Base-by-base conservation (phyloP, 2,888 invertebrate genomes). In the Meta bourneti region DNA sequence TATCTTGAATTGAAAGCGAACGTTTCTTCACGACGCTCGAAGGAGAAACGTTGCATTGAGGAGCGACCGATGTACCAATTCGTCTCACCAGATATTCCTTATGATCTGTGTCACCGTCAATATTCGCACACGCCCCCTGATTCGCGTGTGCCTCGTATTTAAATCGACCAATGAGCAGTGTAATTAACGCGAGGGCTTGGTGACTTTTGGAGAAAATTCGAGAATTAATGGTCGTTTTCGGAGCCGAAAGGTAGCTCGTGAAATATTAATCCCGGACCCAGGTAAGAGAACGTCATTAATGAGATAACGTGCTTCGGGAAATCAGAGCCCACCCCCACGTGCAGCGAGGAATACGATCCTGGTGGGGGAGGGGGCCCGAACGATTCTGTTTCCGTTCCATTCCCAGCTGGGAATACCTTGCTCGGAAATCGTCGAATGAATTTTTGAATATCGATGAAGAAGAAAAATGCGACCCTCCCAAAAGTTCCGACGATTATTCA, bases 151-250 rank as follows among this genome's bases (percentile, higher is more conserved):
- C 84, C 51, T 61, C 84, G 71, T 84, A 84, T 90, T 90, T 90
- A 84, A 90, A 78, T 49, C 74, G 71, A 74, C 70, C 86, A 11
- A 75, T 34, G 75, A 70, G 72, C 71, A 20, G 91, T 72, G 87
- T 91, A 91, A 91, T 91, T 91, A 91, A 91, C 86, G 82, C 78
- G 77, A 82, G 86, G 87, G 87, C 91, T 87, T 87, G 91, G 91
- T 91, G 91, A 86, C 91, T 91, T 91, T 87, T 87, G 82, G 75
- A 54, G 83, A 87, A 87, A 91, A 82, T 86, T 75, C 51, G 87
- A 61, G 77, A 91, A 91, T 91, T 91, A 91, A 91, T 91, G 91
- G 78, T 79, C 72, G 80, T 79, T 81, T 86, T 19, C 77, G 74
- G 75, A 77, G 82, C 81, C 86, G 87, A 74, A 87, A 83, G 90